phyloP scores from a whole-genome alignment of 2,888 invertebrate genomes.

The Protonemura montana region DNA sequence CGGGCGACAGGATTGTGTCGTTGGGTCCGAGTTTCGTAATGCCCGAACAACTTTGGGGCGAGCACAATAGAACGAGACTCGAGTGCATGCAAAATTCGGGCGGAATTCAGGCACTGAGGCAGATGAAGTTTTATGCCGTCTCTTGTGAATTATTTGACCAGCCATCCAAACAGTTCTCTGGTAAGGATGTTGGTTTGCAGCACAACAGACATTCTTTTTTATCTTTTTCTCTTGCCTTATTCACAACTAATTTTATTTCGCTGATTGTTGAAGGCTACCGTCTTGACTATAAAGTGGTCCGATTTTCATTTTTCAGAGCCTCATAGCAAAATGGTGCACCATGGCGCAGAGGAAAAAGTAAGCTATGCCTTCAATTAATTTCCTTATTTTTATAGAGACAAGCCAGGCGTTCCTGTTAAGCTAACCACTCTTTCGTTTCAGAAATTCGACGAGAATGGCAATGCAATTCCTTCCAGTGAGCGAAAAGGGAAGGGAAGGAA shows the following conservation, averaged over 20 bases:
- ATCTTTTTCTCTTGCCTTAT: neutral
- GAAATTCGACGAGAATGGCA: slow-evolving; percentile 79
- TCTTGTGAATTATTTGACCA: neutral
- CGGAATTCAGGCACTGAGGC: neutral
- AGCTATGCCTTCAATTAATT: neutral
- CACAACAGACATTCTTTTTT: neutral
- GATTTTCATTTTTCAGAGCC: neutral
- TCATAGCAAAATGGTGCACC: neutral
- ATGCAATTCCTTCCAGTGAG: slow-evolving; percentile 64
- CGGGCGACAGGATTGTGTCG: neutral
- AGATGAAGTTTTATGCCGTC: slow-evolving; percentile 1
- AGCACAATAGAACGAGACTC: neutral
- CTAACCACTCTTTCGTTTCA: neutral
- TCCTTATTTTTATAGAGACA: too few species aligned
- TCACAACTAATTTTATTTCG: neutral
- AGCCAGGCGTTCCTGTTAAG: too few species aligned
- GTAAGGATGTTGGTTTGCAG: slow-evolving; percentile 12
- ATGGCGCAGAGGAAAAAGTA: neutral
- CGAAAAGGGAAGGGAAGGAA: slow-evolving; percentile 52
- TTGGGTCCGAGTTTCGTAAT: neutral
- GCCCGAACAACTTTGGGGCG: neutral
- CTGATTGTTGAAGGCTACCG: neutral
- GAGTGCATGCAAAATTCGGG: neutral
- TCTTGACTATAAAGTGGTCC: neutral
- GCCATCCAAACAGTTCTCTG: neutral